Percentiles rank a stretch among this genome's conserved stretches.
phyloP scores from a whole-genome alignment of 2,888 invertebrate genomes.

The Xylocampa areola region DNA sequence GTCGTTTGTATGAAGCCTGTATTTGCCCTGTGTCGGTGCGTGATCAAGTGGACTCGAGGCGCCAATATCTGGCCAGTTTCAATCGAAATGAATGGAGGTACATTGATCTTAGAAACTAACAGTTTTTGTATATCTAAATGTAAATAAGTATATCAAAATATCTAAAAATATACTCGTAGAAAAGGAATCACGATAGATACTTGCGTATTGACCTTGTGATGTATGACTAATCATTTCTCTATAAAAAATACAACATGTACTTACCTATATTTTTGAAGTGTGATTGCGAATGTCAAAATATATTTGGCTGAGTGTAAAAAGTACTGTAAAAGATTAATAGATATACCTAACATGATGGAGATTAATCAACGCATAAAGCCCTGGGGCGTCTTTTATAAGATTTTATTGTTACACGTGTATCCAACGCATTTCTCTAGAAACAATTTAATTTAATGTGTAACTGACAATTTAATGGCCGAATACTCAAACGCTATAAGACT shows the following conservation, averaged over 20 bases:
- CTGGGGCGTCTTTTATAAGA: background rate
- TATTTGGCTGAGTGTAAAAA: constrained; percentile 16
- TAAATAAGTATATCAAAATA: too few species aligned
- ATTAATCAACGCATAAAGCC: constrained; percentile 11
- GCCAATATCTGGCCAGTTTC: constrained; percentile 33
- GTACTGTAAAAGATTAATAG: constrained; percentile 2
- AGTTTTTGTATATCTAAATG: too few species aligned
- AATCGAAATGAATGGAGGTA: constrained; percentile 18
- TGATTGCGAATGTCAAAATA: constrained; percentile 26
- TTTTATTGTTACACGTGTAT: too few species aligned
- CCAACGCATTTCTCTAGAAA: too few species aligned
- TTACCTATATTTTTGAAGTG: too few species aligned
- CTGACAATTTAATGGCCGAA: too few species aligned
- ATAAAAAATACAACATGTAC: background rate
- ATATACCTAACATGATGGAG: constrained; percentile 4
- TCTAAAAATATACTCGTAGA: too few species aligned
- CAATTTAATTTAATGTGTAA: too few species aligned
- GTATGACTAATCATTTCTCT: constrained; percentile 4
- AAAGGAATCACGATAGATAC: too few species aligned
- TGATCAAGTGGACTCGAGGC: constrained; percentile 27
- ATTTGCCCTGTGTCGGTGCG: constrained; percentile 17
- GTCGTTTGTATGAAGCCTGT: constrained; percentile 44
- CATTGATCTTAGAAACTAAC: background rate
- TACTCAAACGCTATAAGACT: too few species aligned
- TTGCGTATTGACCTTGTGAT: constrained; percentile 30